Conservation (phyloP, 2,797 vertebrate genomes). For the Selene dorsalis region DNA sequence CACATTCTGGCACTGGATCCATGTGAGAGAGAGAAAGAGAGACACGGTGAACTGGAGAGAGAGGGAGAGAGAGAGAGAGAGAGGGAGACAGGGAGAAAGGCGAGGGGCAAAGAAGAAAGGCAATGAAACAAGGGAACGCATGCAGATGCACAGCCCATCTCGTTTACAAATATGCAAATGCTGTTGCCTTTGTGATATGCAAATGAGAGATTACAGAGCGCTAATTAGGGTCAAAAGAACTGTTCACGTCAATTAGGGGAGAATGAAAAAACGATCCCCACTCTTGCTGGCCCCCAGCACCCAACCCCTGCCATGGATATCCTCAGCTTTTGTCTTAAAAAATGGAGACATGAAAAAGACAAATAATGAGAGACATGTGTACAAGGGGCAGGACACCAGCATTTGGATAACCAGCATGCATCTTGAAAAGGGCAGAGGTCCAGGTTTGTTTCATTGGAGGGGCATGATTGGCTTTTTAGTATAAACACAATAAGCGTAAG, state of each 20-base stretch:
- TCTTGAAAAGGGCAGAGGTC: constrained; percentile 70
- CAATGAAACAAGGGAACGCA: constrained; percentile 84
- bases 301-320: constrained; percentile 81
- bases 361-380: constrained; percentile 77
- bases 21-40: constrained; percentile 45
- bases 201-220: constrained; percentile 93
- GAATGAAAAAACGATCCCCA: constrained; percentile 84
- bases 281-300: constrained; percentile 78
- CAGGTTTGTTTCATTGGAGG: constrained; percentile 54
- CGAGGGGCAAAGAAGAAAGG: constrained; percentile 79
- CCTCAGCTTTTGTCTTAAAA: constrained; percentile 84
- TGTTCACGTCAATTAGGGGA: constrained; percentile 92
- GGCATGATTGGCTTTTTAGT: constrained; percentile 34
- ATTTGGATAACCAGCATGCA: constrained; percentile 64
- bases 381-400: constrained; percentile 56
- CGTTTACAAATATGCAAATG: constrained; percentile 97
- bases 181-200: constrained; percentile 93
- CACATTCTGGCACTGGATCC: constrained; percentile 78
- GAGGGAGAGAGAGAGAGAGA: constrained; percentile 45
- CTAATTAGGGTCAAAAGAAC: constrained; percentile 98
- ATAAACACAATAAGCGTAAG: constrained; percentile 32
- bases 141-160: constrained; percentile 88
- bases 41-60: constrained; percentile 31
- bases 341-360: constrained; percentile 81
- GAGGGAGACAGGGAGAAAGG: constrained; percentile 57